Conservation (phyloP, 2,888 invertebrate species). For the Crepidodera aurea region DNA sequence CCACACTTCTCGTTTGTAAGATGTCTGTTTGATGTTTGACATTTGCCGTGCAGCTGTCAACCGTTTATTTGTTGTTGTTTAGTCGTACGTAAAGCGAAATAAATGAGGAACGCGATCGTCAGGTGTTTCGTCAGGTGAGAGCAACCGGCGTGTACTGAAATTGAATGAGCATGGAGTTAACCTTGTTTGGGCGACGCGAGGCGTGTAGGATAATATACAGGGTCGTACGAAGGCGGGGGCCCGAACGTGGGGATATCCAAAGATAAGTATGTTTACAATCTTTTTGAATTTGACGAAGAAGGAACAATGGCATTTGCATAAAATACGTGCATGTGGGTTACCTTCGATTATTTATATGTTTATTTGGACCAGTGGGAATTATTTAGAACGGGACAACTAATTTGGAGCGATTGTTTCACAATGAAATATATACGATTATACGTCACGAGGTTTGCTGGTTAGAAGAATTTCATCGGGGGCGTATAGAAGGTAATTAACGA, state of each 20-base stretch:
- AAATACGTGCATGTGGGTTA: constrained; percentile 16
- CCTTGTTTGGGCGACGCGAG: constrained; percentile 49
- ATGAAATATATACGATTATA: background rate
- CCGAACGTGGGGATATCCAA: constrained; percentile 11
- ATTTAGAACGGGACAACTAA: background rate
- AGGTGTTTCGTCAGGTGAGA: constrained; percentile 60
- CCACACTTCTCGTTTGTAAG: constrained; percentile 9
- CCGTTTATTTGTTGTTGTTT: background rate
- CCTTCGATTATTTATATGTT: constrained; percentile 20
- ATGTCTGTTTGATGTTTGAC: constrained; percentile 29
- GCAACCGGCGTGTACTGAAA: constrained; percentile 56
- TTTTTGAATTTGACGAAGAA: constrained; percentile 18
- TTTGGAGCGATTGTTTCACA: background rate
- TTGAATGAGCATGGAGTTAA: constrained; percentile 44
- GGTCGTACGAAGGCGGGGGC: constrained; percentile 49
- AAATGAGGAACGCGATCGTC: constrained; percentile 41
- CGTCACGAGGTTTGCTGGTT: background rate
- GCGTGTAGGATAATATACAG: constrained; percentile 53
- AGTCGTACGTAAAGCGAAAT: constrained; percentile 14
- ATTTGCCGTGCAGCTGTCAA: constrained; percentile 9
- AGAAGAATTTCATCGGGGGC: too few species aligned
- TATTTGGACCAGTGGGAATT: background rate
- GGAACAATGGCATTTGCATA: constrained; percentile 19
- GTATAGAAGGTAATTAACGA: too few species aligned
- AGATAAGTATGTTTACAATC: constrained; percentile 13